Percentiles rank a stretch among this genome's conserved stretches.
Evolutionary conservation across 2,888 invertebrate species (phyloP).

Genomic region (Agrotis puta): DNA sequence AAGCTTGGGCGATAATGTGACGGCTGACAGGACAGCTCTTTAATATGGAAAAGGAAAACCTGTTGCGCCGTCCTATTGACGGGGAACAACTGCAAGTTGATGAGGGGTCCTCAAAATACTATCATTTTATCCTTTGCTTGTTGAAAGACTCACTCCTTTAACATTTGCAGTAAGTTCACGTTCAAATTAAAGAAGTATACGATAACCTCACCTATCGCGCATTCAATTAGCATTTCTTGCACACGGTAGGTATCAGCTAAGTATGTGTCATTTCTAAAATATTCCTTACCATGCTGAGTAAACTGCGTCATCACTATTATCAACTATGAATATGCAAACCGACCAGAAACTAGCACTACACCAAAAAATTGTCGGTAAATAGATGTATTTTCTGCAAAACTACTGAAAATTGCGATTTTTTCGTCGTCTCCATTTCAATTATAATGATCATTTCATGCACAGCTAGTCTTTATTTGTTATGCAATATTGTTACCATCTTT

Average conservation of each 20-base stretch:
- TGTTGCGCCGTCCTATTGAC: too few relatives aligned
- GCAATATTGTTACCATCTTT: not conserved
- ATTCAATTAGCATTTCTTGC: slow-evolving; percentile 52
- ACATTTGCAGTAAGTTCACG: slow-evolving; percentile 1
- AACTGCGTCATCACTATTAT: slow-evolving; percentile 59
- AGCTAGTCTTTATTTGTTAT: not conserved
- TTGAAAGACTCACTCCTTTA: not conserved
- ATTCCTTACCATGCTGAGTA: slow-evolving; percentile 40
- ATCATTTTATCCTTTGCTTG: not conserved
- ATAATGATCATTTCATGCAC: not conserved
- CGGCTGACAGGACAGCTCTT: too few relatives aligned
- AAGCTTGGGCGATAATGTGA: too few relatives aligned
- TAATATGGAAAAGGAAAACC: too few relatives aligned
- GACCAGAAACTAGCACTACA: slow-evolving; percentile 1
- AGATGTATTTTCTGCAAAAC: slow-evolving; percentile 29
- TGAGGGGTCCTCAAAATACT: not conserved
- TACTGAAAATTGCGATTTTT: slow-evolving; percentile 9
- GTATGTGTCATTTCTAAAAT: slow-evolving; percentile 56
- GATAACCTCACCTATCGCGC: slow-evolving; percentile 14
- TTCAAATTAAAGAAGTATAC: slow-evolving; percentile 8
- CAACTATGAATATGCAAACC: slow-evolving; percentile 56
- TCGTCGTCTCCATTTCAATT: slow-evolving; percentile 8
- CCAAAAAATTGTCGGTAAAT: slow-evolving; percentile 22
- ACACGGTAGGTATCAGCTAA: slow-evolving; percentile 23
- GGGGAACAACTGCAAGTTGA: too few relatives aligned